These are phyloP conservation scores for Syngnathus scovelli DNA, from an alignment of 2,113 vertebrate species.

Conservation along the genomic window DNA sequence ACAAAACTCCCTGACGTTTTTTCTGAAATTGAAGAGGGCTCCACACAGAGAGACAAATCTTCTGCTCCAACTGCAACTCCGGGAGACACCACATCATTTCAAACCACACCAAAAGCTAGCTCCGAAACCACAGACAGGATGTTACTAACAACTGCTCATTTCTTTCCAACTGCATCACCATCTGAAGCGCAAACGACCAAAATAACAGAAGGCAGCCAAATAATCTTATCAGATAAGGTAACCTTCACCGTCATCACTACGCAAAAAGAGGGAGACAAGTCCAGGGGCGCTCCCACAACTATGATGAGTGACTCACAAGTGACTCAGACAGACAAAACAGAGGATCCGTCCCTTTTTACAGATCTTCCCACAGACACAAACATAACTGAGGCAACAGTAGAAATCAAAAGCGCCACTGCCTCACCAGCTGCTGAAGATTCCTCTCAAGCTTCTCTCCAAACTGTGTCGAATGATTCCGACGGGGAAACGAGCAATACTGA, in stretches of 20 bases:
- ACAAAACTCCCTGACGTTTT: constrained; percentile 18
- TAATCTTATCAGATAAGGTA: constrained; percentile 14
- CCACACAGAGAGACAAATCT: constrained; percentile 22
- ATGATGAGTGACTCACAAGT: constrained; percentile 39
- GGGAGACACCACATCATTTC: neutral
- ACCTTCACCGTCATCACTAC: constrained; percentile 26
- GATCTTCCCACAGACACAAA: constrained; percentile 24
- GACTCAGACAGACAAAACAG: constrained; percentile 29
- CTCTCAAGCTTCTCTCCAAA: constrained; percentile 20
- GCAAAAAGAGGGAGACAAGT: constrained; percentile 17
- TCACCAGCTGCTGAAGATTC: constrained; percentile 29
- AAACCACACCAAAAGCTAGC: constrained; percentile 23
- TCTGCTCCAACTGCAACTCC: constrained; percentile 16
- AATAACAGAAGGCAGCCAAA: constrained; percentile 29
- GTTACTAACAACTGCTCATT: constrained; percentile 23
- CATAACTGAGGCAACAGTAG: constrained; percentile 21
- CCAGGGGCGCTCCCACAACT: constrained; percentile 24
- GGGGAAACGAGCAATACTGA: constrained; percentile 31
- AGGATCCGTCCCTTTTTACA: constrained; percentile 15
- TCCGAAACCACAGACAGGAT: constrained; percentile 6
- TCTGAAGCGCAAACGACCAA: constrained; percentile 19
- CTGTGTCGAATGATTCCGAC: constrained; percentile 24
- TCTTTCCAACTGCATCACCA: constrained; percentile 27
- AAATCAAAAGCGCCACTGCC: constrained; percentile 36
- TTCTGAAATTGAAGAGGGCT: constrained; percentile 26